These are phyloP conservation scores for Ligdia adustata DNA, from an alignment of 2,888 invertebrate genomes.

Conservation along the genomic window DNA sequence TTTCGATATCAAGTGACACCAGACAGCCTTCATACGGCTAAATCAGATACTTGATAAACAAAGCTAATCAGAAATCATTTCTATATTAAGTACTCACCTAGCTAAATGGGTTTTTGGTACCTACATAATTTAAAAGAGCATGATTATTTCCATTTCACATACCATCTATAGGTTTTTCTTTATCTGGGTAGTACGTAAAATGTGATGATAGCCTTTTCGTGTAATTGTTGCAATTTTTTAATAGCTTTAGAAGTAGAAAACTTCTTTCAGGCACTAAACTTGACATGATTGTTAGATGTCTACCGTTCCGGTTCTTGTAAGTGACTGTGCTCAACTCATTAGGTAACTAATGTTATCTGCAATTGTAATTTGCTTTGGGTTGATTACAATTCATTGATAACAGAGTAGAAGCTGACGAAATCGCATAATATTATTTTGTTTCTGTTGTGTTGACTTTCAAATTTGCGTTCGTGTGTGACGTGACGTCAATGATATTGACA, in stretches of 20 bases:
- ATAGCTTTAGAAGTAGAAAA: conserved; percentile 51
- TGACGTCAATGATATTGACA: too few relatives aligned
- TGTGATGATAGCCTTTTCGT: conserved; percentile 77
- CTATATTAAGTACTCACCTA: neutral
- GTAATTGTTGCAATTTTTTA: conserved; percentile 61
- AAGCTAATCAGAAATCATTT: too few relatives aligned
- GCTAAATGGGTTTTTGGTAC: neutral
- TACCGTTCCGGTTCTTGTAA: conserved; percentile 27
- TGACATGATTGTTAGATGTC: conserved; percentile 52
- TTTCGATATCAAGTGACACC: too few relatives aligned
- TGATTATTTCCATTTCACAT: conserved; percentile 37
- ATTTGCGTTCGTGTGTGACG: too few relatives aligned
- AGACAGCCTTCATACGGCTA: too few relatives aligned
- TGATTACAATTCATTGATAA: conserved; percentile 59
- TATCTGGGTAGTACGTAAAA: conserved; percentile 86
- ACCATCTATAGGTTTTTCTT: conserved; percentile 76
- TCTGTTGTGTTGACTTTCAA: too few relatives aligned
- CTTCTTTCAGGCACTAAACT: conserved; percentile 55
- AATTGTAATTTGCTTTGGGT: conserved; percentile 69
- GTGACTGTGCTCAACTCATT: conserved; percentile 48
- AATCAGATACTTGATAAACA: too few relatives aligned
- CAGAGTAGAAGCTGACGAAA: conserved; percentile 39
- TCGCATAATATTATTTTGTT: too few relatives aligned
- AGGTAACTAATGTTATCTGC: conserved; percentile 72
- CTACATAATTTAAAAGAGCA: neutral